Evolutionary conservation across 2,797 vertebrate species (phyloP).

Genomic region (Hafferia zeledoni): DNA sequence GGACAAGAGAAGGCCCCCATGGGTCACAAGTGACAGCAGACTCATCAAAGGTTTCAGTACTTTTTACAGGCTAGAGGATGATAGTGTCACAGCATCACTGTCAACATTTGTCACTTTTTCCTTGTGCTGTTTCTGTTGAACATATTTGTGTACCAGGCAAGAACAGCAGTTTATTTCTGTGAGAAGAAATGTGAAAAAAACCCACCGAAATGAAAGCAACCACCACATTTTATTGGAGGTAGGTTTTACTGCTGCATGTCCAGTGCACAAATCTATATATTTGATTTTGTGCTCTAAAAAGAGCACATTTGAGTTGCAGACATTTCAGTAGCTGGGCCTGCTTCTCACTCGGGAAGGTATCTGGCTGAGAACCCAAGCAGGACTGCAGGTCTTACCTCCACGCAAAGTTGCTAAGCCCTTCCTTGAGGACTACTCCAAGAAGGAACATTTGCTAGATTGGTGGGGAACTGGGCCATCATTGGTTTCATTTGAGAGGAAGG

Average conservation of each 20-base stretch:
- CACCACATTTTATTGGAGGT: not conserved
- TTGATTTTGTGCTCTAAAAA: not conserved
- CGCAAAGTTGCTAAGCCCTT: not conserved
- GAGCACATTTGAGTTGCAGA: not conserved
- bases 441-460: not conserved
- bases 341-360: not conserved
- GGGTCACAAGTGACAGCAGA: not conserved
- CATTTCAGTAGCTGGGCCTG: not conserved
- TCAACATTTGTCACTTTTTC: fast-evolving
- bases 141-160: not conserved
- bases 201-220: not conserved
- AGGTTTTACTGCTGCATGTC: not conserved
- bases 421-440: not conserved
- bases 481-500: not conserved
- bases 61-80: not conserved
- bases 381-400: not conserved
- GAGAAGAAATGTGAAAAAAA: not conserved
- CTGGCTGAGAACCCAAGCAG: not conserved
- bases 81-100: not conserved
- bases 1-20: not conserved
- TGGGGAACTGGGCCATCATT: not conserved
- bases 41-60: fast-evolving
- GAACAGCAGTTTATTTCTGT: not conserved
- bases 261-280: not conserved
- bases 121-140: not conserved